phyloP scores from a whole-genome alignment of 2,888 invertebrate genomes.

The Byasa hedistus region DNA sequence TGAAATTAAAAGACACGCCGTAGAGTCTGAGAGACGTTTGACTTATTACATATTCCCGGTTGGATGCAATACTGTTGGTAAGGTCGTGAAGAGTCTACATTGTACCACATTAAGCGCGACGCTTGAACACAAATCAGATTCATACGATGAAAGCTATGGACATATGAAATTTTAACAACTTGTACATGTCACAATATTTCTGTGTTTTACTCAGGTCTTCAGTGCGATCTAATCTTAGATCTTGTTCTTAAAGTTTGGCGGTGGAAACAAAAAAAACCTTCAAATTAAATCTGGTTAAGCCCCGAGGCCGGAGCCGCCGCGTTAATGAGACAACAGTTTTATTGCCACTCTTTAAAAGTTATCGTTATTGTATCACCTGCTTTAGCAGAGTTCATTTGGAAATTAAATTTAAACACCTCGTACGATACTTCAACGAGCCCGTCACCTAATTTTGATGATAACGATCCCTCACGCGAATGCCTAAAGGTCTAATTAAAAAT shows the following conservation, averaged over 20 bases:
- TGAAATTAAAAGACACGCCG: constrained; percentile 39
- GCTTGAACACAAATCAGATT: no score
- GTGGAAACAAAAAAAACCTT: constrained; percentile 59
- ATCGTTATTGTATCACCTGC: constrained; percentile 45
- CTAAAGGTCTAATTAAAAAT: no score
- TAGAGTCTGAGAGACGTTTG: no score
- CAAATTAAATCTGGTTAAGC: constrained; percentile 62
- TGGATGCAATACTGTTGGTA: no score
- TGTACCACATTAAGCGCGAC: no score
- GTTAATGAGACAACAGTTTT: constrained; percentile 69
- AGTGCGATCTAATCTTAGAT: constrained; percentile 1
- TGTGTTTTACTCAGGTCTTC: no score
- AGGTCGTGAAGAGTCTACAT: no score
- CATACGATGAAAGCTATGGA: no score
- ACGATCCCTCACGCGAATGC: neutral
- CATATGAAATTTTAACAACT: no score
- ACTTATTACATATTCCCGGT: no score
- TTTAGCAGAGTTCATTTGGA: constrained; percentile 27
- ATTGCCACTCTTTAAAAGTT: constrained; percentile 43
- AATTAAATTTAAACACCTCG: constrained; percentile 4
- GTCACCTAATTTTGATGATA: neutral
- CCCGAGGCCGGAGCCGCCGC: constrained; percentile 34
- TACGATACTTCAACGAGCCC: neutral
- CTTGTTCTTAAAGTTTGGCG: constrained; percentile 34
- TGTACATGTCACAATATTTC: no score